phyloP scores from a whole-genome alignment of 2,113 vertebrate species.

The Pomatostomus ruficeps region DNA sequence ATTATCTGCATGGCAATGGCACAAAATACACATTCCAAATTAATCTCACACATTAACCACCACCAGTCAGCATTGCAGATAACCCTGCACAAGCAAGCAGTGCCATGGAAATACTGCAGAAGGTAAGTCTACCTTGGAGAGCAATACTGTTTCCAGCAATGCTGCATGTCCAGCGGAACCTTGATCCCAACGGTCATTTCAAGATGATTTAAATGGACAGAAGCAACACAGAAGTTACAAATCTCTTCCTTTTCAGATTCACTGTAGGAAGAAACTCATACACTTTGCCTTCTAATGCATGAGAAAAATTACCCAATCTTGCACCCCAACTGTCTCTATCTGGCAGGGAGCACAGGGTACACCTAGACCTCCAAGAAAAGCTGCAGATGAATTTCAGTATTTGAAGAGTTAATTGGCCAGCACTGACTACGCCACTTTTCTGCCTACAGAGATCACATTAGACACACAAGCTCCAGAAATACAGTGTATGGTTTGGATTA shows the following conservation, averaged over 20 bases:
- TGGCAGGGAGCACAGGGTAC: background rate
- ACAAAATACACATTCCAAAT: background rate
- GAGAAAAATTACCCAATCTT: background rate
- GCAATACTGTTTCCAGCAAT: background rate
- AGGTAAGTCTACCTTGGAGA: background rate
- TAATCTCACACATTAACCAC: background rate
- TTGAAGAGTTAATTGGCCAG: constrained; percentile 68
- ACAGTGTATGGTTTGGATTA: constrained; percentile 85
- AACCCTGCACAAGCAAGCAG: background rate
- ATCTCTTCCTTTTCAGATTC: background rate
- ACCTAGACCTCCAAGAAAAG: background rate
- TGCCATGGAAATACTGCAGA: background rate
- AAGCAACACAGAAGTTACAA: background rate
- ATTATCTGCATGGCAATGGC: background rate
- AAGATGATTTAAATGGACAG: background rate
- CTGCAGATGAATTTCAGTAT: background rate
- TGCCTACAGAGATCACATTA: constrained; percentile 67
- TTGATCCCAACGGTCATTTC: background rate
- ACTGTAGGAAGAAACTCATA: background rate
- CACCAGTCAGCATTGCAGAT: background rate
- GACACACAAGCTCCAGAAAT: constrained; percentile 68
- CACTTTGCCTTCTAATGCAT: background rate
- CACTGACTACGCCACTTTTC: constrained; percentile 58
- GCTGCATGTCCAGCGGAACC: background rate
- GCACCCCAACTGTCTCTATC: background rate